A percentile compares a stretch with the other conserved stretches of the same genome.
Evolutionary conservation across 2,797 vertebrate species (phyloP).

Genomic region (Gobionotothen gibberifrons): DNA sequence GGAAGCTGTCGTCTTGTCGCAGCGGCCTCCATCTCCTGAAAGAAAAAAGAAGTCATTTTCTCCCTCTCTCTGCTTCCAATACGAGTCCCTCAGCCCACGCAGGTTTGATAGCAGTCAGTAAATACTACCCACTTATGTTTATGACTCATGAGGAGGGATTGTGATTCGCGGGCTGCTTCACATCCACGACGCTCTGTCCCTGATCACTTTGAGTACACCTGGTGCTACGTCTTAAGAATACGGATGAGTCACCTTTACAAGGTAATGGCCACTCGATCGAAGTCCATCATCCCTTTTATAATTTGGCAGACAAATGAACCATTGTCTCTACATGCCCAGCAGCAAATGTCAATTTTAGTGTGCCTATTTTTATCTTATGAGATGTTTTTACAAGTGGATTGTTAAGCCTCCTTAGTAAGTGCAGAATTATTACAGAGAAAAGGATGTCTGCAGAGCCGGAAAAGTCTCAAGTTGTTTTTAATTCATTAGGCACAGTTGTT

Average conservation of each 20-base stretch:
- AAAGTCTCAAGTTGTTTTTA: not conserved
- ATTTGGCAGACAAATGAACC: not conserved
- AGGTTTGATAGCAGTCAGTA: constrained; percentile 9
- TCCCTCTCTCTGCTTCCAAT: constrained; percentile 19
- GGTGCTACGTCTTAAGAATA: constrained; percentile 22
- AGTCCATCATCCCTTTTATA: not conserved
- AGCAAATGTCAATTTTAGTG: not conserved
- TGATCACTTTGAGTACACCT: constrained; percentile 27
- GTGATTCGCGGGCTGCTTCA: constrained; percentile 35
- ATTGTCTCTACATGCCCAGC: not conserved
- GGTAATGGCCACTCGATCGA: not conserved
- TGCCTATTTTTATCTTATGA: not conserved
- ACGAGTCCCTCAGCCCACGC: constrained; percentile 1
- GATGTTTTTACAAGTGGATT: not conserved
- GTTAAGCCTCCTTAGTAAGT: not conserved
- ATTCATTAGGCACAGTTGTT: not conserved
- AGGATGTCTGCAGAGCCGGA: not conserved
- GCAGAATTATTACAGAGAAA: not conserved
- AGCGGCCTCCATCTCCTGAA: constrained; percentile 2
- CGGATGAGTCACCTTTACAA: constrained; percentile 17
- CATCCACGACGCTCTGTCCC: constrained; percentile 33
- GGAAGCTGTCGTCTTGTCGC: constrained; percentile 9
- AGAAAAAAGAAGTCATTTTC: constrained; percentile 1
- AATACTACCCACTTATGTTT: constrained; percentile 9
- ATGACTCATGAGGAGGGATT: constrained; percentile 33